Conservation (phyloP, 2,888 invertebrate species). For the Troilus luridus region DNA sequence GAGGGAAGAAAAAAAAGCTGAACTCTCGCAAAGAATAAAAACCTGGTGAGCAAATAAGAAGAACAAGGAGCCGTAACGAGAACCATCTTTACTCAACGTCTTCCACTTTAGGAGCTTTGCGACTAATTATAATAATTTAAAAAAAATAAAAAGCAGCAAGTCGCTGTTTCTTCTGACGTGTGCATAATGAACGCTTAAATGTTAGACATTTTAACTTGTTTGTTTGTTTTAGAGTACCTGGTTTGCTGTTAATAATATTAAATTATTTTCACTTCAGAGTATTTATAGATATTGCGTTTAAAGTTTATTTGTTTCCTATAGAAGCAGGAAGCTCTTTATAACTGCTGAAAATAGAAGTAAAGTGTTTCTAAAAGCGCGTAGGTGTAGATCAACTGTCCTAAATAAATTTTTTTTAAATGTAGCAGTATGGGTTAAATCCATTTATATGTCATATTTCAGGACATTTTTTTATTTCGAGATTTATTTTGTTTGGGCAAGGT, state of each 20-base stretch:
- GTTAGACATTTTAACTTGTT: background rate
- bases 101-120: too few species aligned
- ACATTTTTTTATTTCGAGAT: background rate
- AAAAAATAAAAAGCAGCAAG: background rate
- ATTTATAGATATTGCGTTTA: background rate
- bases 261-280: background rate
- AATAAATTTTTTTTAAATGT: background rate
- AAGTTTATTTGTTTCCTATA: slow-evolving; percentile 18
- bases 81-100: too few species aligned
- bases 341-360: background rate
- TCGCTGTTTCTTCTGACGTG: background rate
- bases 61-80: too few species aligned
- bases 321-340: background rate
- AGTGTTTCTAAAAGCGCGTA: slow-evolving; percentile 36
- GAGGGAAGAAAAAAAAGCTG: too few species aligned
- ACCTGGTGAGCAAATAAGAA: too few species aligned
- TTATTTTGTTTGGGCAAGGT: background rate
- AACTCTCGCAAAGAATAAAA: too few species aligned
- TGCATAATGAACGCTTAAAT: background rate
- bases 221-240: background rate
- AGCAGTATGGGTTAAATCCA: background rate
- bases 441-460: background rate
- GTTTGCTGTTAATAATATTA: background rate
- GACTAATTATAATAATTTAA: background rate
- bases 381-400: background rate